phyloP scores from a whole-genome alignment of 2,797 vertebrate species.

The Valencia hispanica region DNA sequence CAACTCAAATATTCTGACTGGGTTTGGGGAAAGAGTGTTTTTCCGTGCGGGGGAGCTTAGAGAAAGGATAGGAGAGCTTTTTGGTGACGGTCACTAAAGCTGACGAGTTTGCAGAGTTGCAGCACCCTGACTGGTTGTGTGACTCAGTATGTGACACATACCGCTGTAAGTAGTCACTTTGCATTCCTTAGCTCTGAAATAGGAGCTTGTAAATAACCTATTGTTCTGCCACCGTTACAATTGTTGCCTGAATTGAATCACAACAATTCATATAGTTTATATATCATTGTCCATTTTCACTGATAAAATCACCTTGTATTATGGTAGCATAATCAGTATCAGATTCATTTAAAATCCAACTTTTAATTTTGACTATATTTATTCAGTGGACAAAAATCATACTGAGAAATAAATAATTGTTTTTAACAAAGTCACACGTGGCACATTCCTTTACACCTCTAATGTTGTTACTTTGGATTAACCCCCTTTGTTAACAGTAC shows the following conservation, averaged over 20 bases:
- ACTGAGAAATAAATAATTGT: too few species aligned
- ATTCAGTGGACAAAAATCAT: too few species aligned
- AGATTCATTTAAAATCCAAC: too few species aligned
- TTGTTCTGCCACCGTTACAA: neutral
- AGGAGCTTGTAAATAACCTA: neutral
- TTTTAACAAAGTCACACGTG: too few species aligned
- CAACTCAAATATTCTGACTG: neutral
- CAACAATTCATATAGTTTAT: too few species aligned
- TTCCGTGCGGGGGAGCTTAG: neutral
- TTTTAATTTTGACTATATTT: too few species aligned
- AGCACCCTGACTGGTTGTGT: neutral
- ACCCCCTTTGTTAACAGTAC: too few species aligned
- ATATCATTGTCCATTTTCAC: too few species aligned
- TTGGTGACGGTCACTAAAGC: neutral
- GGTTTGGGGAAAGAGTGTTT: neutral
- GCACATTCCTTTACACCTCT: too few species aligned
- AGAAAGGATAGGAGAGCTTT: neutral
- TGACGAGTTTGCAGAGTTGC: neutral
- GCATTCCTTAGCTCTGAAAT: neutral
- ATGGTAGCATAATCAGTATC: too few species aligned
- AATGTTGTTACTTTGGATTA: too few species aligned
- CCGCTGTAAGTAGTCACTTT: neutral
- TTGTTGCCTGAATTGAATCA: neutral
- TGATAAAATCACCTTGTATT: neutral
- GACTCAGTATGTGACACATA: neutral